Evolutionary conservation across 2,113 vertebrate genomes (phyloP).

Genomic region (Ceuthmochares aereus): DNA sequence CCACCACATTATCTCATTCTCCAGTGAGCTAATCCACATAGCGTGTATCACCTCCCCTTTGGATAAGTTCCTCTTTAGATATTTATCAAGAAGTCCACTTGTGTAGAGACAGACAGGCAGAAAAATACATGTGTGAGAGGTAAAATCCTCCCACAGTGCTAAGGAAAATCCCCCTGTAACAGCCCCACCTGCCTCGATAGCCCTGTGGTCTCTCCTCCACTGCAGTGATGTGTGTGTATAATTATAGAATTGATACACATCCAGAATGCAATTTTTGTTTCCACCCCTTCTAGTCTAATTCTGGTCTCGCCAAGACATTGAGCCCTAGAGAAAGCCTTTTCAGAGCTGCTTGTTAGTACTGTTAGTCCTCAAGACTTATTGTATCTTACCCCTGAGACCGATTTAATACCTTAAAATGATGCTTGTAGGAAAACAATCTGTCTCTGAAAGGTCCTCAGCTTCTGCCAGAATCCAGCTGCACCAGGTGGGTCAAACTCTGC

Average conservation of each 20-base stretch:
- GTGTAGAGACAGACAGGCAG: not conserved
- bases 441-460: not conserved
- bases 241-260: not conserved
- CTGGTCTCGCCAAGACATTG: not conserved
- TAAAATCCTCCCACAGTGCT: fast-evolving
- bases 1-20: not conserved
- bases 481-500: not conserved
- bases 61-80: not conserved
- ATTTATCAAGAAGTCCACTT: not conserved
- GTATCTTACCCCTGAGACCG: not conserved
- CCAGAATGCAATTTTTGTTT: not conserved
- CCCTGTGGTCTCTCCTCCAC: not conserved
- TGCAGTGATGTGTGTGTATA: not conserved
- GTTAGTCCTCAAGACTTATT: not conserved
- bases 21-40: not conserved
- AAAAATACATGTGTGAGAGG: not conserved
- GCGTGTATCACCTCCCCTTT: not conserved
- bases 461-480: not conserved
- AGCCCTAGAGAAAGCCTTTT: not conserved
- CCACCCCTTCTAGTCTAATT: not conserved
- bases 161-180: not conserved
- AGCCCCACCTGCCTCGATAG: not conserved
- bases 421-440: not conserved
- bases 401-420: not conserved
- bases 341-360: not conserved